Base-by-base conservation (phyloP, 1,140 invertebrate species). In the Lepidotrigona ventralis region DNA sequence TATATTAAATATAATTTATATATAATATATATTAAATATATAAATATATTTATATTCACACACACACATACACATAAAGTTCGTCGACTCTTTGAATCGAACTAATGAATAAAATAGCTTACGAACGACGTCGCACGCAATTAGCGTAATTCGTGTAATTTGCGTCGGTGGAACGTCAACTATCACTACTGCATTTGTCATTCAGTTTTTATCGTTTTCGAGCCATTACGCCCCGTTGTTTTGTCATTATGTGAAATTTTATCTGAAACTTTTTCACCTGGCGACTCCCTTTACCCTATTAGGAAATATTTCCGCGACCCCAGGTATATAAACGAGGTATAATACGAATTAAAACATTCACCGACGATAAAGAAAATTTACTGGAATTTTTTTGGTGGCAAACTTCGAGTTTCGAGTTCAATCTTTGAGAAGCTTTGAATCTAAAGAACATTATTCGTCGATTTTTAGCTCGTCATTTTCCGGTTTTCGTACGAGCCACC, bases 31-130 rank as follows among this genome's bases (percentile, higher is more conserved):
- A 39, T 39, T n/a, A n/a, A n/a, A 39, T 39, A 39, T 39, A 39
- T 39, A 39, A 8, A 39, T 39, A 46, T 46, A 46, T 46, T n/a
- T n/a, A n/a, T n/a, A n/a, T n/a, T n/a, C n/a, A n/a, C n/a, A n/a
- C n/a, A n/a, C n/a, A n/a, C n/a, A n/a, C n/a, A 46, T 0, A 46
- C 6, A 46, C 39, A 46, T 58, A 71, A 79, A n/a, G 54, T 71
- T n/a, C 56, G n/a, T 79, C 54, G 17, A 70, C 33, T 70, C 60
- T 71, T 9, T 46, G n/a, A 23, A 71, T 46, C 46, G n/a, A 46
- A 46, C 53, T 54, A 54, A 54, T 14, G 60, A 78, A 78, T 15
- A 54, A 71, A 71, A 56, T 53, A 54, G 23, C 53, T 56, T n/a
- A 19, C n/a, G 77, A 46, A 58, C 14, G 21, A 68, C 19, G 29